These are phyloP conservation scores for Sussaba pulchella DNA, from an alignment of 2,888 invertebrate species.

Conservation along the genomic window DNA sequence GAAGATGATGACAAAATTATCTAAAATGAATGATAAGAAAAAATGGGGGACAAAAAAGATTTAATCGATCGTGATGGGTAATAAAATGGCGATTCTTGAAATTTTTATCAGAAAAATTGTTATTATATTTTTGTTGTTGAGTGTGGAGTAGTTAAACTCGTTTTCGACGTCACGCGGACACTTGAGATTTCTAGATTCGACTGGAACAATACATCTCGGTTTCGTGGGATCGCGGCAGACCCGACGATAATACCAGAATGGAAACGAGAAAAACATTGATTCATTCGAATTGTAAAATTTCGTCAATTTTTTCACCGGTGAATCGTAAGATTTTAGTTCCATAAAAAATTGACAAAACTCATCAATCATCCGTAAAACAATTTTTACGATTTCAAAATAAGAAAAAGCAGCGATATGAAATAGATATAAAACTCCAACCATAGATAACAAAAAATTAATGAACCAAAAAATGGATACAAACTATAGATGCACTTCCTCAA, in stretches of 20 bases:
- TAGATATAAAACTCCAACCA: too few relatives aligned
- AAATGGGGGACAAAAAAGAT: not conserved
- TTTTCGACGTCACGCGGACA: slow-evolving; percentile 37
- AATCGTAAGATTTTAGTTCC: too few relatives aligned
- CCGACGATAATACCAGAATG: not conserved
- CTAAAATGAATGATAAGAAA: not conserved
- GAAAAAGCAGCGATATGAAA: too few relatives aligned
- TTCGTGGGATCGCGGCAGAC: not conserved
- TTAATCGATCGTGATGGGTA: not conserved
- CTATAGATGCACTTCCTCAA: too few relatives aligned
- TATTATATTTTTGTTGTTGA: not conserved
- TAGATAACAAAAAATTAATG: too few relatives aligned
- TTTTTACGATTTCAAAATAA: too few relatives aligned
- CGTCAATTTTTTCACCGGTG: too few relatives aligned
- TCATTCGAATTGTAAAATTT: not conserved
- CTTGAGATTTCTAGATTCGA: slow-evolving; percentile 35
- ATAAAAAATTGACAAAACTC: too few relatives aligned
- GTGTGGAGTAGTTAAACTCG: slow-evolving; percentile 43
- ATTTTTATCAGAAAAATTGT: not conserved
- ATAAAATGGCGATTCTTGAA: not conserved
- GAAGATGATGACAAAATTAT: too few relatives aligned
- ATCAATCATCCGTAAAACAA: too few relatives aligned
- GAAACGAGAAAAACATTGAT: not conserved
- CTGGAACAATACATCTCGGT: not conserved
- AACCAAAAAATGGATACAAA: too few relatives aligned